Base-by-base conservation (phyloP, 2,797 vertebrate genomes). In the Zalophus californianus region DNA sequence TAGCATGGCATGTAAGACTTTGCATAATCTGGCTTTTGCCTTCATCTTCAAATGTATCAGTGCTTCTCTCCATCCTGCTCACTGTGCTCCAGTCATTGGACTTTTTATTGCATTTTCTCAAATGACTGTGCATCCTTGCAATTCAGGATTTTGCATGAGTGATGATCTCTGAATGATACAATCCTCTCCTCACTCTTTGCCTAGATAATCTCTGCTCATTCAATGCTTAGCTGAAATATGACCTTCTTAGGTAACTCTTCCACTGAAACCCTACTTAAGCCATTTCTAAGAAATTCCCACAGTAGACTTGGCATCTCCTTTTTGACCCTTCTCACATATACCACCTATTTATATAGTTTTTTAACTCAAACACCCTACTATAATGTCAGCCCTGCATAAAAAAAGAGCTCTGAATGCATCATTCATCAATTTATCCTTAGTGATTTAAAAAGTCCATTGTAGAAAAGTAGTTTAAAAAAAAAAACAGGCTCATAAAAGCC, bases 141-240 rank as follows among this genome's bases (percentile, higher is more conserved):
- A 60, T 95, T 92, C 9, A 48, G 18, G 2, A 29, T 62, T 72
- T 58, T 90, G 6, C 16, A 29, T 64, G 32, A 27, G 2, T 38
- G 44, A 23, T 77, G 38, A 1, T 1, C 13, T 78, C 14, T 66
- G 35, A 29, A 58, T 64, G 4, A n/a, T 32, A 44, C 1, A 56
- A 52, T 56, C 2, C 4, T 75, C 2, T 32, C 2, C 15, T 29
- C 13, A 23, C 1, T 0, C 9, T 72, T 44, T 50, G 12, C 32
- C 14, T 35, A 88, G 15, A 32, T 32, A 80, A 68, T 82, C 5
- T 87, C 56, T 50, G 48, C 10, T 89, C 16, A 35, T 64, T 56
- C 21, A 75, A 48, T 80, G 0, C 11, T 84, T 56, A 79, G 12
- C 5, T 48, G 68, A 78, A 75, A 78, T 72, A 50, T 16, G 70